A percentile compares a stretch with the other conserved stretches of the same genome.
Conservation (phyloP, 2,113 vertebrate genomes). For the Alligator mississippiensis region DNA sequence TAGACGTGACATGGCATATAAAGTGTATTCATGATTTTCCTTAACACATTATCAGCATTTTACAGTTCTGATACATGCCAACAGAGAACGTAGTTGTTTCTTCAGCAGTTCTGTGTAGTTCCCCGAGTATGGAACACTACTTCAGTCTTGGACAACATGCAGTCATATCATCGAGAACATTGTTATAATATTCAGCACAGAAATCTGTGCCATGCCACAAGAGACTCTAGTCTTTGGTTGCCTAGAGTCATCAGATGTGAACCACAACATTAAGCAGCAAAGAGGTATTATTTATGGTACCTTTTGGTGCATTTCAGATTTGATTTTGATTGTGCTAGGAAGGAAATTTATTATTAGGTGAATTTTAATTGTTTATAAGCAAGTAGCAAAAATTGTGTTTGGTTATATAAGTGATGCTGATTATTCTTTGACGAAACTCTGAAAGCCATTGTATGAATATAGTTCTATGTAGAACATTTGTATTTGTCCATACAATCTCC, state of each 20-base stretch:
- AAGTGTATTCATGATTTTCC: not conserved
- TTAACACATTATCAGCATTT: slow-evolving; percentile 2
- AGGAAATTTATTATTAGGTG: not conserved
- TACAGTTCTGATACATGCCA: slow-evolving; percentile 32
- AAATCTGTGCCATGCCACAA: not conserved
- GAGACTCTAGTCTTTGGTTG: not conserved
- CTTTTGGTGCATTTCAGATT: not conserved
- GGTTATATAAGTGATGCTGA: not conserved
- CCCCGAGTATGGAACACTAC: not conserved
- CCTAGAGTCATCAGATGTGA: slow-evolving; percentile 5
- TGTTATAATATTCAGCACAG: not conserved
- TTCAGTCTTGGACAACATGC: not conserved
- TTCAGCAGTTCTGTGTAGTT: not conserved
- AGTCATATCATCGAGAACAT: not conserved
- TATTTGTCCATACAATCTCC: not conserved
- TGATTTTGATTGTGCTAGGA: not conserved
- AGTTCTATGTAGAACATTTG: slow-evolving; percentile 15
- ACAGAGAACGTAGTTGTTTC: not conserved
- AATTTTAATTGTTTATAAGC: not conserved
- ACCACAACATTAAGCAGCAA: not conserved
- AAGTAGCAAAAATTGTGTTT: not conserved
- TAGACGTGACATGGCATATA: not conserved
- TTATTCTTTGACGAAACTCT: not conserved
- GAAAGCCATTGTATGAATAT: not conserved
- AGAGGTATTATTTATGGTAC: not conserved